Base-by-base conservation (phyloP, 64 coral and sea anemone genomes). In the Montipora cactus region DNA sequence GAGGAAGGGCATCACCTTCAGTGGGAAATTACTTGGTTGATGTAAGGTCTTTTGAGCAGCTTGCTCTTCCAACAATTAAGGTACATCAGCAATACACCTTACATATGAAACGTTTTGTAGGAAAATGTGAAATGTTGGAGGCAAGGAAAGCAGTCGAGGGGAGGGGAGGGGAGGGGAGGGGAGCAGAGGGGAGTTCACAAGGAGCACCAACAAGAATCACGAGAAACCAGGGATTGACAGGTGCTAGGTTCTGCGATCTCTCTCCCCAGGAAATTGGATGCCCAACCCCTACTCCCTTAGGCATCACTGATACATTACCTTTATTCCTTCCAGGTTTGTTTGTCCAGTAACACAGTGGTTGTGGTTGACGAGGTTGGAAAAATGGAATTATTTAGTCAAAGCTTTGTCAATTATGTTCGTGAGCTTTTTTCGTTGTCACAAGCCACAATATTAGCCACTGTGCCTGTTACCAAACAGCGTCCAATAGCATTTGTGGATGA, bases 341-440 rank as follows among this genome's bases (percentile, higher is more conserved):
- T 25, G 45, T 3, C 13, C 20, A 11, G 44, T 6, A 49, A 71
- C 8, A 49, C 45, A 14, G 8, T 86, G 64, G 62, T 89, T 89
- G 79, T 97, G 8, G 93, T 97, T 49, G 96, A 97, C 92, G 96
- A 97, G 81, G 77, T 97, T 77, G 96, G 96, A 11, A 97, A 97
- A 87, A 97, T 97, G 96, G 96, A 97, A 61, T 74, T 97, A 8
- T 97, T 97, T 59, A 97, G 96, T 37, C 67, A 89, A 62, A 12
- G 83, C 75, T 97, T 95, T 86, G 22, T 85, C 15, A 90, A 68
- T 23, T 79, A 89, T 59, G 86, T 97, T 46, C 92, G 86, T 46
- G 69, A 92, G 14, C 50, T 97, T 59, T 97, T 97, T 92, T 86
- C 81, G 59, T 68, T 62, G 59, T 11, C 76, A 9, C 62, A 86